A percentile compares a stretch with the other conserved stretches of the same genome.
phyloP scores from a whole-genome alignment of 2,888 invertebrate species.

The Drosophila greeni region DNA sequence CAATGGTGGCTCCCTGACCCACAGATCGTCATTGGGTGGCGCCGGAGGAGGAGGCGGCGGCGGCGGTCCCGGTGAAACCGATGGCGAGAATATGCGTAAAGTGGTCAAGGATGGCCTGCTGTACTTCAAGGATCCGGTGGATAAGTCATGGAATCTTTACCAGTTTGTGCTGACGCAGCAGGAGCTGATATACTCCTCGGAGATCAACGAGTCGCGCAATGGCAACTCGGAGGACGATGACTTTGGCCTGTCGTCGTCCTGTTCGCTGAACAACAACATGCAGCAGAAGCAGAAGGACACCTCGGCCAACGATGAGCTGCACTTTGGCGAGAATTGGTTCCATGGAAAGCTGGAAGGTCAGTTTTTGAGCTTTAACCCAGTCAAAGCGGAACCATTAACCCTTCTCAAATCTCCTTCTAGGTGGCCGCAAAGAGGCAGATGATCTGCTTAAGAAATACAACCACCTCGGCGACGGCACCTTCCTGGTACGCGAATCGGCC shows the following conservation, averaged over 20 bases:
- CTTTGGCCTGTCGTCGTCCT: conserved; percentile 62
- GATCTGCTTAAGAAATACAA: conserved; percentile 84
- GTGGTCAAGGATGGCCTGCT: conserved; percentile 94
- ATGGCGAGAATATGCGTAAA: conserved; percentile 88
- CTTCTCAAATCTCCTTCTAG: conserved; percentile 29
- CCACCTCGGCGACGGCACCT: conserved; percentile 93
- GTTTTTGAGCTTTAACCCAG: too few species aligned
- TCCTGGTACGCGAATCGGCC: conserved; percentile 94
- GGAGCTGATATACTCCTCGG: conserved; percentile 87
- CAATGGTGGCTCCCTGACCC: conserved; percentile 47
- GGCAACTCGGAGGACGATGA: conserved; percentile 83
- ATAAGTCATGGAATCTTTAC: conserved; percentile 94
- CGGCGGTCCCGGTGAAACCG: conserved; percentile 69
- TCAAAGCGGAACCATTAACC: not conserved
- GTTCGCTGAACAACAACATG: conserved; percentile 51
- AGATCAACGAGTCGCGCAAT: conserved; percentile 81
- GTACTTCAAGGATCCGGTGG: conserved; percentile 92
- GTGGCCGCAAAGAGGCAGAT: conserved; percentile 89
- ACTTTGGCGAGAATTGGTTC: conserved; percentile 96
- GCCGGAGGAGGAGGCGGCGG: conserved; percentile 37
- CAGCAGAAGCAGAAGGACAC: conserved; percentile 82
- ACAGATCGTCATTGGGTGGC: conserved; percentile 70
- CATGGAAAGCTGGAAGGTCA: conserved; percentile 89
- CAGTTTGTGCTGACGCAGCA: conserved; percentile 94
- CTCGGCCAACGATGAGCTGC: conserved; percentile 91